These are phyloP conservation scores for Coptotermes formosanus DNA, from an alignment of 1,140 invertebrate species.

Conservation along the genomic window DNA sequence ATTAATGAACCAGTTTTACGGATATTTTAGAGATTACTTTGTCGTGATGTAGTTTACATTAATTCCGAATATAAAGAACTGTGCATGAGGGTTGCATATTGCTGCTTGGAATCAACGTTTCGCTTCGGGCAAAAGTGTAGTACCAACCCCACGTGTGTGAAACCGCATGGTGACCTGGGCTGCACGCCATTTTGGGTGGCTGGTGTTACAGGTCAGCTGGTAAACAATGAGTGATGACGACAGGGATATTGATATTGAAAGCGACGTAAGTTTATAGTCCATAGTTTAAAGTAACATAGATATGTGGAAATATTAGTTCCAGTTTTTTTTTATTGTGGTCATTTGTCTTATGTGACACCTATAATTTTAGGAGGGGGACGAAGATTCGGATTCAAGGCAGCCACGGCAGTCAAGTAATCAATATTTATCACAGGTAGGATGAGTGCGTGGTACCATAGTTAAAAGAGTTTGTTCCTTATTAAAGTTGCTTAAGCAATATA, in stretches of 20 bases:
- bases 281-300: slow-evolving; percentile 17
- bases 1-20: not conserved
- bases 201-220: not conserved
- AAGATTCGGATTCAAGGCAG: slow-evolving; percentile 60
- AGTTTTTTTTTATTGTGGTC: not conserved
- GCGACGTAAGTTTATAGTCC: slow-evolving; percentile 70
- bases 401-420: slow-evolving; percentile 52
- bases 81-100: too few species aligned
- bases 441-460: not conserved
- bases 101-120: not conserved
- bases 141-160: slow-evolving; percentile 1
- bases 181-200: not conserved
- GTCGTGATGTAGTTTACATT: too few species aligned
- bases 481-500: not conserved
- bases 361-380: slow-evolving; percentile 58
- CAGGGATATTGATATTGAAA: slow-evolving; percentile 88
- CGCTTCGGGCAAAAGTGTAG: not conserved
- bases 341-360: not conserved
- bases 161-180: not conserved
- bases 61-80: too few species aligned
- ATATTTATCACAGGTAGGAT: slow-evolving; percentile 58
- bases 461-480: not conserved
- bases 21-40: not conserved
- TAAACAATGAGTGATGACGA: slow-evolving; percentile 81
- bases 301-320: too few species aligned